Conservation (phyloP, 2,113 vertebrate species). For the Arizona elegans region DNA sequence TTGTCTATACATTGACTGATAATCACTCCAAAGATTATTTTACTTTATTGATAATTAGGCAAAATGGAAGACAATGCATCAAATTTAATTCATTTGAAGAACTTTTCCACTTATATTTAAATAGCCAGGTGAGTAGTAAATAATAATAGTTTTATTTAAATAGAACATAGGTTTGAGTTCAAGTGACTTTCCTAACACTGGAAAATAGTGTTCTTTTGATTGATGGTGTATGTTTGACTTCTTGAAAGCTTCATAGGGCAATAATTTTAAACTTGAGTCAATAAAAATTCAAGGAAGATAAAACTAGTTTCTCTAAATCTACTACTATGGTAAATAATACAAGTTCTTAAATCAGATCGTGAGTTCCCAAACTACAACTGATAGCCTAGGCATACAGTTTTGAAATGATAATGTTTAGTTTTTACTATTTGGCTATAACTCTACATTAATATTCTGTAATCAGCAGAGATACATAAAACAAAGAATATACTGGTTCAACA, state of each 20-base stretch:
- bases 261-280: constrained; percentile 16
- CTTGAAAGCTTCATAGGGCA: background rate
- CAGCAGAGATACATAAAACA: background rate
- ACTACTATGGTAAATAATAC: background rate
- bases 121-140: background rate
- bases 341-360: constrained; percentile 3
- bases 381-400: background rate
- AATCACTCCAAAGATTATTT: background rate
- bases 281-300: background rate
- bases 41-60: background rate
- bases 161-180: constrained; percentile 5
- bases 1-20: background rate
- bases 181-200: background rate
- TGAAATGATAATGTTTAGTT: background rate
- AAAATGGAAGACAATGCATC: background rate
- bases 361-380: background rate
- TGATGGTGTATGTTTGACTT: background rate
- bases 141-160: background rate
- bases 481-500: background rate
- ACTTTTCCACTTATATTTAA: background rate
- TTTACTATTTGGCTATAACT: background rate
- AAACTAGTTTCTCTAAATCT: background rate
- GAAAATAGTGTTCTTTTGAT: background rate
- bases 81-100: constrained; percentile 4
- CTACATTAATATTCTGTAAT: background rate